phyloP scores from a whole-genome alignment of 2,113 vertebrate genomes.

The Oryctolagus cuniculus region DNA sequence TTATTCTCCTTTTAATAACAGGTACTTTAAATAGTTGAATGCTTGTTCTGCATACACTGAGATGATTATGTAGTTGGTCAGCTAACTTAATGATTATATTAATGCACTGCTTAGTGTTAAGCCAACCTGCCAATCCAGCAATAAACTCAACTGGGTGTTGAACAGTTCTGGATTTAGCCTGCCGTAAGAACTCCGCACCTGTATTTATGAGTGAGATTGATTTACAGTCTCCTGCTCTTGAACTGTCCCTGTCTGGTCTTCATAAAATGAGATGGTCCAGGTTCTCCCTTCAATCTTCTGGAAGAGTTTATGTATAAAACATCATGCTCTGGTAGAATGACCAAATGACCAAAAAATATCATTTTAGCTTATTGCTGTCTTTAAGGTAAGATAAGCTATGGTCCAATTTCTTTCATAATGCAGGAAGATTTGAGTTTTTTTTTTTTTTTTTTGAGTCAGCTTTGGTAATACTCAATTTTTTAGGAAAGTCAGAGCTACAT shows the following conservation, averaged over 20 bases:
- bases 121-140: not conserved
- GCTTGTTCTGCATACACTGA: not conserved
- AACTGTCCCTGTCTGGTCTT: not conserved
- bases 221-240: not conserved
- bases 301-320: not conserved
- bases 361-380: not conserved
- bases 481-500: not conserved
- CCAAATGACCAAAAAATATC: not conserved
- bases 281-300: not conserved
- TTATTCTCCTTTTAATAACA: not conserved
- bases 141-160: not conserved
- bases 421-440: not conserved
- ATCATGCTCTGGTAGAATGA: not conserved
- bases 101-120: not conserved
- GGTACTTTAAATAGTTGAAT: not conserved
- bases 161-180: not conserved
- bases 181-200: not conserved
- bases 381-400: not conserved
- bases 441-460: not conserved
- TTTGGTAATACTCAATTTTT: slow-evolving; percentile 17
- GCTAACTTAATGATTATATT: not conserved
- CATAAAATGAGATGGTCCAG: not conserved
- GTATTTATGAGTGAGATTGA: not conserved
- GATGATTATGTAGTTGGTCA: not conserved
- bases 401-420: not conserved